Evolutionary conservation across 64 coral and sea anemone genomes (phyloP).

Genomic region (Stylophora pistillata): DNA sequence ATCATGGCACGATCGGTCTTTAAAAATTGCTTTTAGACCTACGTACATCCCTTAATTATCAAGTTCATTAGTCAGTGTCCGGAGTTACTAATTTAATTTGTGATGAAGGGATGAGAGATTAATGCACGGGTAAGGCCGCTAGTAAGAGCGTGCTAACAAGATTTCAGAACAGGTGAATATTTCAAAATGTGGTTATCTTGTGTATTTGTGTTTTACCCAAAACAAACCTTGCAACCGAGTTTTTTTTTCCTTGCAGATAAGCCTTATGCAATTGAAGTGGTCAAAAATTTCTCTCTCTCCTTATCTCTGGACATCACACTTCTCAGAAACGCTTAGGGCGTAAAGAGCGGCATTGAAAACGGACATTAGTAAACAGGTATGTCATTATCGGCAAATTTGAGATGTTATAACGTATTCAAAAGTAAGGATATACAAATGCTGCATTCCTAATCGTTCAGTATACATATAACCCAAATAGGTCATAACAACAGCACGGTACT

Average conservation of each 20-base stretch:
- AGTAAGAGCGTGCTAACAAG: background rate
- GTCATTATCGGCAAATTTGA: background rate
- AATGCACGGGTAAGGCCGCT: background rate
- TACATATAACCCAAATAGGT: background rate
- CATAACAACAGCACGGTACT: background rate
- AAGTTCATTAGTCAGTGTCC: background rate
- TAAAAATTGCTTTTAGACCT: background rate
- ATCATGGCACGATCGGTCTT: background rate
- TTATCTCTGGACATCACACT: conserved; percentile 37
- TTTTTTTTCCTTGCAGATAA: background rate
- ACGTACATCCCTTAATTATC: background rate
- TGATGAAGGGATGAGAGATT: background rate
- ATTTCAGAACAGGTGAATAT: background rate
- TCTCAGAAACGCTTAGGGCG: conserved; percentile 24
- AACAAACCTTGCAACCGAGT: background rate
- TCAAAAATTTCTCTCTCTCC: background rate
- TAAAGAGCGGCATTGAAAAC: background rate
- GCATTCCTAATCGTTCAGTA: background rate
- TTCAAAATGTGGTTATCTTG: background rate
- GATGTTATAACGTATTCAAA: background rate
- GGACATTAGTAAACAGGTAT: conserved; percentile 21
- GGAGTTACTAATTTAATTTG: background rate
- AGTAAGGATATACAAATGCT: background rate
- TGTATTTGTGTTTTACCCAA: background rate
- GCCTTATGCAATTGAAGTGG: conserved; percentile 14